Conservation (phyloP, 2,113 vertebrate genomes). For the Bubo blakistoni region DNA sequence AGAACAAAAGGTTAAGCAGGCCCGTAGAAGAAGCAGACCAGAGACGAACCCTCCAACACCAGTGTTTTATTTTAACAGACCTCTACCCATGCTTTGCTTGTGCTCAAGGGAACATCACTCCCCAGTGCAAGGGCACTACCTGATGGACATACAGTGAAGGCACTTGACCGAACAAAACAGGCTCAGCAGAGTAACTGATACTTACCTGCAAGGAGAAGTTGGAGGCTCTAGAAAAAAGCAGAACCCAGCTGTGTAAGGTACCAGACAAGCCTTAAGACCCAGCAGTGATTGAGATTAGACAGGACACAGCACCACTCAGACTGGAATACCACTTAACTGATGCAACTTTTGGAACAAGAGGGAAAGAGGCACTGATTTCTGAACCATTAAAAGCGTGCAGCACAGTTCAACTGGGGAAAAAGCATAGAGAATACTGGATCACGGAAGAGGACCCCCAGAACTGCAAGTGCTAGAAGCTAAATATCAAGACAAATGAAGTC, state of each 20-base stretch:
- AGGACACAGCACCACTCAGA: background rate
- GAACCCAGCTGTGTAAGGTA: background rate
- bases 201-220: background rate
- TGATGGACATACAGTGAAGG: background rate
- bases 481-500: background rate
- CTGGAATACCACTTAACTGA: background rate
- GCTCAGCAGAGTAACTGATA: background rate
- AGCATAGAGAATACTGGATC: background rate
- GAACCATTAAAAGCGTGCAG: background rate
- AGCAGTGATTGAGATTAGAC: fast-evolving
- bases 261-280: background rate
- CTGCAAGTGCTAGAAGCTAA: background rate
- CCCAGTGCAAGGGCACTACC: background rate
- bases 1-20: background rate
- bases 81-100: background rate
- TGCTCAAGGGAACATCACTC: background rate
- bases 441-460: background rate
- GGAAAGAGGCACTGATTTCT: background rate
- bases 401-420: background rate
- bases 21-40: background rate
- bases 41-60: background rate
- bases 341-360: background rate
- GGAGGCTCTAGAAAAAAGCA: background rate
- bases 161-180: background rate
- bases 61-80: background rate